Evolutionary conservation across 2,113 vertebrate species (phyloP).

Genomic region (Silurus asotus): DNA sequence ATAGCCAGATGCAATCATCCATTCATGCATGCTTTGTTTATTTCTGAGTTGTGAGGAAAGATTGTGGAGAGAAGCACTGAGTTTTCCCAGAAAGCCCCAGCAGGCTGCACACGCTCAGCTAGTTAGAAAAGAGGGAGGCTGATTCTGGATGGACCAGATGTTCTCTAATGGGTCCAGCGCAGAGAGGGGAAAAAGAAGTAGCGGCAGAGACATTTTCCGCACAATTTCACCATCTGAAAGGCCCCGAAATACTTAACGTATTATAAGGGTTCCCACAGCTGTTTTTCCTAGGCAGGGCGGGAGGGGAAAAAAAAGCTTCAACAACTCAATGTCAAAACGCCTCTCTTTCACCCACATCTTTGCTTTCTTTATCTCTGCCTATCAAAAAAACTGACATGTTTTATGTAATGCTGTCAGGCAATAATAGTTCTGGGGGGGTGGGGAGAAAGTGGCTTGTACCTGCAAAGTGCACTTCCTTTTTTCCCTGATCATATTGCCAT

Average conservation of each 20-base stretch:
- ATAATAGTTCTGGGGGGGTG: constrained; percentile 20
- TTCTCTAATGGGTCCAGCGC: constrained; percentile 51
- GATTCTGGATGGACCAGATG: constrained; percentile 55
- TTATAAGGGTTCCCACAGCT: constrained; percentile 57
- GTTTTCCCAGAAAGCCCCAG: constrained; percentile 39
- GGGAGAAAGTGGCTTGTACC: constrained; percentile 24
- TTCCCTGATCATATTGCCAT: not conserved
- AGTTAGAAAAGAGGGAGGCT: constrained; percentile 32
- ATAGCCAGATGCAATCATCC: constrained; percentile 35
- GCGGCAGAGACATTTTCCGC: constrained; percentile 56
- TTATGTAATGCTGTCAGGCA: constrained; percentile 55
- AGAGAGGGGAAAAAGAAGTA: constrained; percentile 48
- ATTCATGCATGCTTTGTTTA: constrained; percentile 39
- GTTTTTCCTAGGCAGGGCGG: constrained; percentile 49
- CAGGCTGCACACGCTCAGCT: constrained; percentile 39
- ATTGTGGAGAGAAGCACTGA: constrained; percentile 13
- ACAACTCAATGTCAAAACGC: constrained; percentile 41
- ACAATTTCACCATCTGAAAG: constrained; percentile 61
- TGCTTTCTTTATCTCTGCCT: constrained; percentile 43
- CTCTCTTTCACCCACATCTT: constrained; percentile 39
- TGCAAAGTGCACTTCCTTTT: constrained; percentile 52
- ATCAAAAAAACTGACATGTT: constrained; percentile 49
- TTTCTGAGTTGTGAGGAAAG: constrained; percentile 12
- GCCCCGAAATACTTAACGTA: constrained; percentile 54
- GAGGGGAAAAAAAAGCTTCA: constrained; percentile 12